These are phyloP conservation scores for Boloria euphrosyne DNA, from an alignment of 2,888 invertebrate species.

Conservation along the genomic window DNA sequence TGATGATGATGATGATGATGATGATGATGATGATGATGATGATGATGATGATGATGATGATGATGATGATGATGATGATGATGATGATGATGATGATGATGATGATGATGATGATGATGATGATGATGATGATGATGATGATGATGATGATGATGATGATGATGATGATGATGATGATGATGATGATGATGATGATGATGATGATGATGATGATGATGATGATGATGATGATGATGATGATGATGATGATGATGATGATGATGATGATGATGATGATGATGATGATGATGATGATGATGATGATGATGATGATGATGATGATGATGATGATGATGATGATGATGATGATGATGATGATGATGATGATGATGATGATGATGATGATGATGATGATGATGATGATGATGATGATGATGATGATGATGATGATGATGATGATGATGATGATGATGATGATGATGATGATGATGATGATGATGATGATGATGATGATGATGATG, in stretches of 20 bases:
- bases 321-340: constrained; percentile 86
- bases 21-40: constrained; percentile 86
- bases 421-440: constrained; percentile 88
- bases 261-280: constrained; percentile 86
- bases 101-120: constrained; percentile 88
- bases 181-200: constrained; percentile 88
- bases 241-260: constrained; percentile 88
- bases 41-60: constrained; percentile 88
- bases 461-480: constrained; percentile 88
- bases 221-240: constrained; percentile 88
- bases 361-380: constrained; percentile 88
- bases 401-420: constrained; percentile 88
- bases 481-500: constrained; percentile 88
- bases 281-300: constrained; percentile 88
- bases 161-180: constrained; percentile 88
- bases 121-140: constrained; percentile 88
- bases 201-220: constrained; percentile 86
- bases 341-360: constrained; percentile 88
- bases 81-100: constrained; percentile 86
- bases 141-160: constrained; percentile 86
- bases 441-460: constrained; percentile 86
- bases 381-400: constrained; percentile 86
- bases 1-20: constrained; percentile 88
- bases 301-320: constrained; percentile 88
- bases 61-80: constrained; percentile 88